phyloP scores from a whole-genome alignment of 2,888 invertebrate genomes.

The Trypoxylon attenuatum region DNA sequence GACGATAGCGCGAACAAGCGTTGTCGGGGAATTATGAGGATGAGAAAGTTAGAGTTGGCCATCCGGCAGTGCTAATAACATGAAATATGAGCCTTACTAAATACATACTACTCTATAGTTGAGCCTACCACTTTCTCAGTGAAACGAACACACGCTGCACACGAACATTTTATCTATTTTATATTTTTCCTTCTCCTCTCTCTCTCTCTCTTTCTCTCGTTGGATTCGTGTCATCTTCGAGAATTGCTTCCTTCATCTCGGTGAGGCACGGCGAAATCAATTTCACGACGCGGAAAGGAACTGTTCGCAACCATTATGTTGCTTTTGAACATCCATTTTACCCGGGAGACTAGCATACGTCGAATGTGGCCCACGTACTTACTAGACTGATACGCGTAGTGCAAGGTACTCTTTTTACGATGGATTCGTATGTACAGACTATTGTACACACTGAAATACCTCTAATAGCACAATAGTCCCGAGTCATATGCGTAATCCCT shows the following conservation, averaged over 20 bases:
- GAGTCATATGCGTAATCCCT: too few relatives aligned
- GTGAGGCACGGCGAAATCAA: too few relatives aligned
- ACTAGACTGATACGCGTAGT: constrained; percentile 31
- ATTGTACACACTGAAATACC: constrained; percentile 13
- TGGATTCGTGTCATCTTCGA: too few relatives aligned
- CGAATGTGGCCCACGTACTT: constrained; percentile 42
- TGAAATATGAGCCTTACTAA: too few relatives aligned
- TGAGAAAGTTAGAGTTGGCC: neutral
- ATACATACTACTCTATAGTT: too few relatives aligned
- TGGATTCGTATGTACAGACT: constrained; percentile 9
- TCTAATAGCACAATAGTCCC: constrained; percentile 27
- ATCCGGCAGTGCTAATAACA: too few relatives aligned
- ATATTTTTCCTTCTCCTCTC: neutral
- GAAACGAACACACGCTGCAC: too few relatives aligned
- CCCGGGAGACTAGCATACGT: too few relatives aligned
- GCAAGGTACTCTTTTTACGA: constrained; percentile 1
- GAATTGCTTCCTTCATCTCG: too few relatives aligned
- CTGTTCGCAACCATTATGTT: too few relatives aligned
- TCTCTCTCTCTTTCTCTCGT: neutral
- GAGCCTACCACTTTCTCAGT: too few relatives aligned
- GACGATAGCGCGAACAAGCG: constrained; percentile 21
- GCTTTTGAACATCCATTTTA: neutral
- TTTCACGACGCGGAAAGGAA: too few relatives aligned
- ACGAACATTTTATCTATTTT: neutral
- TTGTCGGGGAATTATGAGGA: constrained; percentile 6